phyloP scores from a whole-genome alignment of 2,888 invertebrate genomes.

The Synanthedon myopaeformis region DNA sequence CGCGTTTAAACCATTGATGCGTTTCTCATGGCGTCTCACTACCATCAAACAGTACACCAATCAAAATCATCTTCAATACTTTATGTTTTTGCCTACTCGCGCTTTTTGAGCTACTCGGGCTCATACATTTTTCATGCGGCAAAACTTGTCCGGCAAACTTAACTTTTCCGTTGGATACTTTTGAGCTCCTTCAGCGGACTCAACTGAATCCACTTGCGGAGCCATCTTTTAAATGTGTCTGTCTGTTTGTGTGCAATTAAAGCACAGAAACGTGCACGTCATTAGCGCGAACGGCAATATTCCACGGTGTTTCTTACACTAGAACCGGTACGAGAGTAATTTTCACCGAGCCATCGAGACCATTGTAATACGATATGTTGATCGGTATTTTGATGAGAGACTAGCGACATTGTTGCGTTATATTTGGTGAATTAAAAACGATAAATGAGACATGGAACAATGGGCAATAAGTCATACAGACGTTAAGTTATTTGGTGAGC shows the following conservation, averaged over 20 bases:
- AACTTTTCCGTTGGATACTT: not conserved
- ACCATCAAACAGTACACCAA: conserved; percentile 45
- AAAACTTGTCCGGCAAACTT: conserved; percentile 24
- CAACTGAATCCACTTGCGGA: not conserved
- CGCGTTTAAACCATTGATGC: not conserved
- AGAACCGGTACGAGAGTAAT: conserved; percentile 21
- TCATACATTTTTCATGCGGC: conserved; percentile 66
- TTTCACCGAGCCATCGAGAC: conserved; percentile 35
- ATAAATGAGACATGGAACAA: not conserved
- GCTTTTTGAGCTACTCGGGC: conserved; percentile 39
- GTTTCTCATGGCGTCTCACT: conserved; percentile 14
- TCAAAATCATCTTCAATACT: conserved; percentile 50
- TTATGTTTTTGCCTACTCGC: conserved; percentile 37
- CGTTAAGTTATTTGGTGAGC: not conserved
- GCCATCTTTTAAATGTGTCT: conserved; percentile 23
- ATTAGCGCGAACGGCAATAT: conserved; percentile 66
- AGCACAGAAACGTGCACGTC: conserved; percentile 58
- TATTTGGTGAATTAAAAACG: not conserved
- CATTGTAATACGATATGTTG: conserved; percentile 43
- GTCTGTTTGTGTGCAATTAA: conserved; percentile 61
- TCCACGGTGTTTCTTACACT: conserved; percentile 61
- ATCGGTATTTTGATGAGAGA: conserved; percentile 54
- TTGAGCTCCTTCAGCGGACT: not conserved
- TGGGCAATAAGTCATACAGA: not conserved
- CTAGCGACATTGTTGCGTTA: conserved; percentile 10